Evolutionary conservation across 1,140 invertebrate genomes (phyloP).

Genomic region (Muscidifurax raptorellus): DNA sequence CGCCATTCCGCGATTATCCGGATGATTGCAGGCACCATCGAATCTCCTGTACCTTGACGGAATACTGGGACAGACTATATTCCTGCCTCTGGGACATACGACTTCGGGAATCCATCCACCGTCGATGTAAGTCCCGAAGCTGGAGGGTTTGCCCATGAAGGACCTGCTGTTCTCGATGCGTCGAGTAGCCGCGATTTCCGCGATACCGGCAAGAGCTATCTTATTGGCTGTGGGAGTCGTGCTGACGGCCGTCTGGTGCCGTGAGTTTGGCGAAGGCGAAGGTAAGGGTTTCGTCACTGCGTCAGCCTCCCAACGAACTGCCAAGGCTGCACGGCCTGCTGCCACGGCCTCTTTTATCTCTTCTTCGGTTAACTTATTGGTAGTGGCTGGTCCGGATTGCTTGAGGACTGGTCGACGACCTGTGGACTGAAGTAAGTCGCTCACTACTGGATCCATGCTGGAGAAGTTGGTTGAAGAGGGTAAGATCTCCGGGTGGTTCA

Average conservation of each 20-base stretch:
- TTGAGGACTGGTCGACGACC: no score
- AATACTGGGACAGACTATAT: conserved; percentile 57
- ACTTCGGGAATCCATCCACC: conserved; percentile 72
- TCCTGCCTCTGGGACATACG: conserved; percentile 62
- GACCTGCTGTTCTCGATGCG: conserved; percentile 69
- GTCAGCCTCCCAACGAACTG: conserved; percentile 76
- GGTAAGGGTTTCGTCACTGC: conserved; percentile 70
- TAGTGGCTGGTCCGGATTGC: not conserved
- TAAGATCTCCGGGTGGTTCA: conserved; percentile 62
- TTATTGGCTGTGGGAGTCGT: conserved; percentile 78
- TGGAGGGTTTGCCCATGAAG: conserved; percentile 60
- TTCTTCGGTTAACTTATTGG: not conserved
- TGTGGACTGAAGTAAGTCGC: not conserved
- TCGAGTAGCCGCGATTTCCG: conserved; percentile 81
- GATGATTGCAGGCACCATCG: conserved; percentile 89
- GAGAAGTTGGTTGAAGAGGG: not conserved
- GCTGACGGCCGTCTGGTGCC: conserved; percentile 82
- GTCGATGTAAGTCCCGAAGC: conserved; percentile 74
- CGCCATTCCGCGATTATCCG: conserved; percentile 81
- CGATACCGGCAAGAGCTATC: conserved; percentile 79
- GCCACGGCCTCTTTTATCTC: conserved; percentile 72
- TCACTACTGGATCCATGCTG: no score
- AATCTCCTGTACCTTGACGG: conserved; percentile 78
- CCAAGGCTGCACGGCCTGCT: conserved; percentile 77
- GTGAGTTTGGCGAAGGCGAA: conserved; percentile 79